Percentiles rank a stretch among this genome's conserved stretches.
Conservation (phyloP, 1,140 invertebrate genomes). For the Diorhabda carinulata region DNA sequence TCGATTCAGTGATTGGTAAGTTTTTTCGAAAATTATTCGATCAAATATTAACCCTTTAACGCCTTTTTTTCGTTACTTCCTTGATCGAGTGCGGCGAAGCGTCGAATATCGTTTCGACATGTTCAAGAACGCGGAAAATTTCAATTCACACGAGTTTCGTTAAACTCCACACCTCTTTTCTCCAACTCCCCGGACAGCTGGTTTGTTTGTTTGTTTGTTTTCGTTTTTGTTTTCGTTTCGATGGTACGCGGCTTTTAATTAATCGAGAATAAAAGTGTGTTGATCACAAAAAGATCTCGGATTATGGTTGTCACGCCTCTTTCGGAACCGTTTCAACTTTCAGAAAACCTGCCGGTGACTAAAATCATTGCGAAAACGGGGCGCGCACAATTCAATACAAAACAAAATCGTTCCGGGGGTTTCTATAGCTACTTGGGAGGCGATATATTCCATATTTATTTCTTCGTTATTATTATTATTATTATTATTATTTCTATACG, state of each 20-base stretch:
- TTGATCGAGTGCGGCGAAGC: constrained; percentile 20
- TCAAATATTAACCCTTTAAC: too few species aligned
- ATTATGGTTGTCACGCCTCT: neutral
- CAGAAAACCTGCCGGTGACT: too few species aligned
- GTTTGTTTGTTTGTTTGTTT: neutral
- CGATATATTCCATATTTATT: too few species aligned
- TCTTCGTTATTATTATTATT: too few species aligned
- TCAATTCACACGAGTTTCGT: constrained; percentile 22
- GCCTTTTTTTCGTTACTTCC: too few species aligned
- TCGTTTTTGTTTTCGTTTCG: neutral
- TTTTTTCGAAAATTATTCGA: too few species aligned
- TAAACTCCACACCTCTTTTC: constrained; percentile 24
- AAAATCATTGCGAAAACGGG: too few species aligned
- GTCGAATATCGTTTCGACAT: constrained; percentile 28
- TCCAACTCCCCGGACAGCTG: neutral
- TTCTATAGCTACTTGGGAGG: too few species aligned
- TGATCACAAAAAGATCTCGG: neutral
- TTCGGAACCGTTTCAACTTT: neutral
- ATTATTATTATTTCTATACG: too few species aligned
- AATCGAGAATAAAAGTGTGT: constrained; percentile 1
- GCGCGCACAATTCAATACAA: too few species aligned
- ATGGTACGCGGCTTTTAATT: neutral
- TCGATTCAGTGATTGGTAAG: too few species aligned
- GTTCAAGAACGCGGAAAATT: constrained; percentile 30
- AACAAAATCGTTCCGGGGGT: too few species aligned